Base-by-base conservation (phyloP, 2,797 vertebrate genomes). In the Rhynchonycteris naso region DNA sequence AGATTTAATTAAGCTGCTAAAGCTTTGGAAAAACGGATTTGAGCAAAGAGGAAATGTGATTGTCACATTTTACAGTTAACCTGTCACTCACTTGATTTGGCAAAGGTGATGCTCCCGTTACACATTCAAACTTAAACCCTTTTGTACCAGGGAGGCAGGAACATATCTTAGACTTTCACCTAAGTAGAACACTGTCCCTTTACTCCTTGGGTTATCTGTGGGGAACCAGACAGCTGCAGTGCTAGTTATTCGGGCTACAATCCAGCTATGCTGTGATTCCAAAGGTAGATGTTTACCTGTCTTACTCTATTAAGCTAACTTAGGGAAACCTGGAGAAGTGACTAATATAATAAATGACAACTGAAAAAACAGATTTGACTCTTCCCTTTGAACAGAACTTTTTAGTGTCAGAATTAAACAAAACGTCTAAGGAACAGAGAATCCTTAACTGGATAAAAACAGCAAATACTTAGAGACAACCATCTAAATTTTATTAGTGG, bases 61-160 rank as follows among this genome's bases (percentile, higher is more conserved):
- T 96, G 97, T 97, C 97, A 97, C 96, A 97, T 97, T 96, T 95
- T 95, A 96, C 86, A 95, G 96, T 93, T 97, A 97, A 96, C 96
- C 95, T 50, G 69, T 97, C 97, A 97, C 87, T 97, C 95, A 96
- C 92, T 52, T 84, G 84, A 95, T 91, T 91, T 96, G 96, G 95
- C 94, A 97, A 96, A 96, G 95, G 90, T 47, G 50, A 89, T 61
- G 89, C 76, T 96, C 93, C 72, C 54, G 47, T 95, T 96, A 94
- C 78, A 95, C 74, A 88, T 76, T 94, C 79, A 74, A 66, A 78
- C 81, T 91, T 91, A 93, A 94, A 81, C 52, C 54, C 71, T 88
- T 56, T 21, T 56, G 35, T 69, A 90, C 88, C 75, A 63, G 78
- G 71, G 81, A 43, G 50, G 74, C 18, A 82, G 59, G 26, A 75